Conservation (phyloP, 2,113 vertebrate genomes). For the Pseudopodoces humilis region DNA sequence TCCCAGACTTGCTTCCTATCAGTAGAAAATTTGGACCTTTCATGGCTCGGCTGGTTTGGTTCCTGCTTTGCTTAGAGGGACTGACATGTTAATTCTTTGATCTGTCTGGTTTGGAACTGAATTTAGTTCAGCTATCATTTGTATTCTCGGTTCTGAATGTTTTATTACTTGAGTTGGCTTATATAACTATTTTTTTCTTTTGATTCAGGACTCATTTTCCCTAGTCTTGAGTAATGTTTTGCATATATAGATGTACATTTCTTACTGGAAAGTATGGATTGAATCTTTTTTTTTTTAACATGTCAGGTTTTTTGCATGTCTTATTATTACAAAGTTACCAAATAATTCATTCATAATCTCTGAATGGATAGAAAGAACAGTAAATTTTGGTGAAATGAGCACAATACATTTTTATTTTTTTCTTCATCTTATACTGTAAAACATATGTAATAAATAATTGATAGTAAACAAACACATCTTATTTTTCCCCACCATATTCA, state of each 20-base stretch:
- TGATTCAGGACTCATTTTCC: conserved; percentile 36
- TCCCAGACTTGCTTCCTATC: conserved; percentile 48
- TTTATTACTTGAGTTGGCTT: conserved; percentile 22
- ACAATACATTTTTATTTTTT: conserved; percentile 66
- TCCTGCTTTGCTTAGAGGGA: conserved; percentile 53
- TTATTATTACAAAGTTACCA: conserved; percentile 37
- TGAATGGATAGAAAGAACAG: neutral
- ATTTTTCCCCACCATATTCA: conserved; percentile 63
- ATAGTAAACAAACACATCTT: conserved; percentile 76
- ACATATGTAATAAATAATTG: conserved; percentile 75
- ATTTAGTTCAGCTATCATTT: conserved; percentile 41
- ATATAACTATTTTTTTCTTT: conserved; percentile 8
- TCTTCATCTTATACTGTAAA: conserved; percentile 67
- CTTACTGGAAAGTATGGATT: neutral
- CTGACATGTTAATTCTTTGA: conserved; percentile 62
- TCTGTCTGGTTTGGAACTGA: conserved; percentile 39
- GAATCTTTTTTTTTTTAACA: neutral
- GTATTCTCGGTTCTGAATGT: conserved; percentile 27
- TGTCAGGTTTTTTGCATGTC: neutral
- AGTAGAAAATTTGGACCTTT: conserved; percentile 7
- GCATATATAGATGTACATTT: neutral
- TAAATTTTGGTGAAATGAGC: conserved; percentile 51
- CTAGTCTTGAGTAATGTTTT: conserved; percentile 13
- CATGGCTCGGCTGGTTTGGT: conserved; percentile 32
- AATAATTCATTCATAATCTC: conserved; percentile 6